Evolutionary conservation across 2,797 vertebrate species (phyloP), one percentile per base, ranked within the genome.

Genomic region (Tapera naevia): DNA sequence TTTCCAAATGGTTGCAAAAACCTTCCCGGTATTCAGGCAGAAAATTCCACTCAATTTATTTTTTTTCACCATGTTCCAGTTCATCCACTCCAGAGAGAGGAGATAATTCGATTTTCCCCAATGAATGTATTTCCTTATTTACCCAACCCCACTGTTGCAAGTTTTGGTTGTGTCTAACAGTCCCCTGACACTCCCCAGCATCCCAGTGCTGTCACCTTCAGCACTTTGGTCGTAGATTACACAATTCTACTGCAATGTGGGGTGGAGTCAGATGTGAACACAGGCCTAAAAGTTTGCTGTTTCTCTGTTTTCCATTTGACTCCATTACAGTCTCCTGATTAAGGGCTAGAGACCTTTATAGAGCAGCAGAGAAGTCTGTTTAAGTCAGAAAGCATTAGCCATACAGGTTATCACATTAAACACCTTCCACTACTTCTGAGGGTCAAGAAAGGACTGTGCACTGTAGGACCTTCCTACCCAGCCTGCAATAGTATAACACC

Each of bases 1-100:
- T 88, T 86, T 96, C 71, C 88, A 92, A 84, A 92, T 70, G 60
- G 66, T 45, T 70, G 60, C 75, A 86, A 86, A 88, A 91, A 80
- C 11, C 48, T 93, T 94, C 83, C 66, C 0, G 0, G 30, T 82
- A 88, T 46, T 91, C 86, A 91, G 75, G 43, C 71, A 92, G 72
- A 61, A 90, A 90, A 95, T 85, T 86, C 88, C 43, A 43, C 50
- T 72, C 43, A 8, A n/a, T n/a, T n/a, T 0, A n/a, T n/a, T 41
- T 27, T 32, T 41, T 86, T 95, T 71, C 28, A 57, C 10, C 22
- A 7, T 60, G 17, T 85, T 94, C 33, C 74, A 70, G 37, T 76
- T 76, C 53, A 45, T 11, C 21, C 67, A 13, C 33, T n/a, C 4
- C 28, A 76, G 46, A 76, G 3, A 82, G 37, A 65, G 50, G 37